Conservation (phyloP, 2,888 invertebrate species). For the Sericinus montela region DNA sequence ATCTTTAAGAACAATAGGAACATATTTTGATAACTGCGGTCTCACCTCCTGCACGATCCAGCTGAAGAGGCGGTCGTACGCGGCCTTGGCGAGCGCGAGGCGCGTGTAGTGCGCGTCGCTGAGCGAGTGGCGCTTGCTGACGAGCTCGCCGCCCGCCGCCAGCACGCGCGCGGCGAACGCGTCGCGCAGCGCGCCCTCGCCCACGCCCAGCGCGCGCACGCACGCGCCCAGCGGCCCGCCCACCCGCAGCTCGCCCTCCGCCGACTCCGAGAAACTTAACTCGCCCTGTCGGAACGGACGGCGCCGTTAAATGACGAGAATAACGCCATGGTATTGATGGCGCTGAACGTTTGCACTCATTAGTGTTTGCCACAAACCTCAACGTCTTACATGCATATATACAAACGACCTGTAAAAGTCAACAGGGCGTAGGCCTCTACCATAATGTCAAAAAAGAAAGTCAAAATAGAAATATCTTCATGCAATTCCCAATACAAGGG, state of each 20-base stretch:
- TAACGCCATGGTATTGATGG: no score
- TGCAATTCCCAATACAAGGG: no score
- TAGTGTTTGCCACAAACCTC: no score
- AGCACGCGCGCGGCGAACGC: conserved; percentile 93
- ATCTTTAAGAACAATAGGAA: no score
- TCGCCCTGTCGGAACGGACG: conserved; percentile 62
- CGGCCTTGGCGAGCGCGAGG: conserved; percentile 96
- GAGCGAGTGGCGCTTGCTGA: conserved; percentile 90
- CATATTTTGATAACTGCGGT: no score
- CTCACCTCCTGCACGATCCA: conserved; percentile 90
- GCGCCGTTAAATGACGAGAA: no score
- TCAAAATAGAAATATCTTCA: no score
- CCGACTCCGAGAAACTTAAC: conserved; percentile 30
- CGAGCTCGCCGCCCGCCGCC: conserved; percentile 88
- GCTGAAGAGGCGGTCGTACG: conserved; percentile 95
- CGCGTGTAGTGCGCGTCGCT: conserved; percentile 92
- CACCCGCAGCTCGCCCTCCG: conserved; percentile 78
- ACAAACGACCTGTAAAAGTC: no score
- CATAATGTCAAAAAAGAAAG: no score
- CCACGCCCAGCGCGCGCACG: conserved; percentile 77
- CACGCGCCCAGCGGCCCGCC: conserved; percentile 70
- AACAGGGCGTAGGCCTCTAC: no score
- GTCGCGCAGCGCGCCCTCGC: conserved; percentile 72
- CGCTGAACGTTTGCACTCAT: no score
- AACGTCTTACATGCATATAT: no score